Conservation (phyloP, 2,888 invertebrate genomes). For the Drosophila greeni region DNA sequence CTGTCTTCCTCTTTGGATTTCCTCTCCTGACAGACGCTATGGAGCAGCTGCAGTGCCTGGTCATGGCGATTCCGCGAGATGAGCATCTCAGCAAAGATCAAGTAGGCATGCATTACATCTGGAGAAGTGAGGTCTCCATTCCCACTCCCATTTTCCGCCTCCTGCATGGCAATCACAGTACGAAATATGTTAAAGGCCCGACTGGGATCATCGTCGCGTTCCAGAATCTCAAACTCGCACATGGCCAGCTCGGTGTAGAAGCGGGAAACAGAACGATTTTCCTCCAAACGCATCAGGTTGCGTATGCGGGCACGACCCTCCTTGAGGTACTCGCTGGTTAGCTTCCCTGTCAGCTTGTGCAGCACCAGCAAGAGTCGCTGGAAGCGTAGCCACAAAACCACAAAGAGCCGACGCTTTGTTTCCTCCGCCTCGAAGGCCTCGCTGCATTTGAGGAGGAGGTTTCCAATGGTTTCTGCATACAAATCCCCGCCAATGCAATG, state of each 20-base stretch:
- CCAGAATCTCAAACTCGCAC: slow-evolving; percentile 80
- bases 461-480: slow-evolving; percentile 81
- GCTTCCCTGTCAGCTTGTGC: slow-evolving; percentile 78
- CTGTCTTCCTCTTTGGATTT: no score
- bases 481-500: slow-evolving; percentile 82
- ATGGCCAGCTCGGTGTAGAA: slow-evolving; percentile 84
- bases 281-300: slow-evolving; percentile 80
- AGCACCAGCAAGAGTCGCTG: slow-evolving; percentile 81
- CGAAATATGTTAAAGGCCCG: slow-evolving; percentile 21
- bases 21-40: no score
- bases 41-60: slow-evolving; percentile 65
- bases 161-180: not conserved
- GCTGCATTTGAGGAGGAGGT: slow-evolving; percentile 80
- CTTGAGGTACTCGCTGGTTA: slow-evolving; percentile 59
- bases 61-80: slow-evolving; percentile 50
- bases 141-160: not conserved
- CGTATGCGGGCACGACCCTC: slow-evolving; percentile 80
- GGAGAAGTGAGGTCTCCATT: slow-evolving; percentile 32
- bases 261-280: slow-evolving; percentile 81
- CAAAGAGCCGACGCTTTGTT: slow-evolving; percentile 79
- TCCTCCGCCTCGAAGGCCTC: slow-evolving; percentile 71
- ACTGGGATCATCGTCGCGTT: slow-evolving; percentile 26
- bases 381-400: slow-evolving; percentile 83
- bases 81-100: slow-evolving; percentile 70
- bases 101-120: slow-evolving; percentile 66